These are phyloP conservation scores for Characodon lateralis DNA, from an alignment of 2,797 vertebrate species.

Conservation along the genomic window DNA sequence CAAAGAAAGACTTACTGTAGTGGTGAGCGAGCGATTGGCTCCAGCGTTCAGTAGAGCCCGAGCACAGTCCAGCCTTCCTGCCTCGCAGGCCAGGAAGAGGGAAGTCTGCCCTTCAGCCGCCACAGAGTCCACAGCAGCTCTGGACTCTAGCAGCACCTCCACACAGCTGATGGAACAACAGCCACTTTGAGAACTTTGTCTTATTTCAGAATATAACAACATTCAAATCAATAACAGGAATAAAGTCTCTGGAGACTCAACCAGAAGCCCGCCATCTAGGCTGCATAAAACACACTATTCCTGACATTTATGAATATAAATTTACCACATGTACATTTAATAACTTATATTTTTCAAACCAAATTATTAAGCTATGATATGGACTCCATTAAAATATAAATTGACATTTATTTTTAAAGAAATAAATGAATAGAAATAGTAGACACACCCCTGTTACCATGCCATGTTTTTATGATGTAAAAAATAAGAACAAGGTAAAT, in stretches of 20 bases:
- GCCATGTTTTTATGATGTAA: neutral
- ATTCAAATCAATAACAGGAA: neutral
- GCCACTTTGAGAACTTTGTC: neutral
- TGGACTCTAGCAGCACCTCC: slow-evolving; percentile 86
- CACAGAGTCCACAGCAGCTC: slow-evolving; percentile 84
- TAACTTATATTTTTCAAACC: neutral
- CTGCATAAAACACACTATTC: no score
- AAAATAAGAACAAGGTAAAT: neutral
- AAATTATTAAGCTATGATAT: neutral
- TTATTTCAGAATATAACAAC: neutral
- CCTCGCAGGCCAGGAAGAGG: slow-evolving; percentile 89
- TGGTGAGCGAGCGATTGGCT: slow-evolving; percentile 83
- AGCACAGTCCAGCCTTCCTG: slow-evolving; percentile 85
- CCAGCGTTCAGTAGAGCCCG: slow-evolving; percentile 85
- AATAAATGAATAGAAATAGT: neutral
- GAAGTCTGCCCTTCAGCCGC: slow-evolving; percentile 86
- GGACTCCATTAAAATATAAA: neutral
- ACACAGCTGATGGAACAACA: slow-evolving; percentile 81
- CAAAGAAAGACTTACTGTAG: slow-evolving; percentile 79
- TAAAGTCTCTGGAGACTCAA: neutral
- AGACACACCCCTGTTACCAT: neutral
- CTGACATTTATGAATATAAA: neutral
- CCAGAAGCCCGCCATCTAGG: neutral
- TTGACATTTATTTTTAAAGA: neutral
- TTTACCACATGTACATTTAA: neutral